A percentile compares a stretch with the other conserved stretches of the same genome.
Evolutionary conservation across 1,140 invertebrate species (phyloP).

Genomic region (Drosophila carrolli): DNA sequence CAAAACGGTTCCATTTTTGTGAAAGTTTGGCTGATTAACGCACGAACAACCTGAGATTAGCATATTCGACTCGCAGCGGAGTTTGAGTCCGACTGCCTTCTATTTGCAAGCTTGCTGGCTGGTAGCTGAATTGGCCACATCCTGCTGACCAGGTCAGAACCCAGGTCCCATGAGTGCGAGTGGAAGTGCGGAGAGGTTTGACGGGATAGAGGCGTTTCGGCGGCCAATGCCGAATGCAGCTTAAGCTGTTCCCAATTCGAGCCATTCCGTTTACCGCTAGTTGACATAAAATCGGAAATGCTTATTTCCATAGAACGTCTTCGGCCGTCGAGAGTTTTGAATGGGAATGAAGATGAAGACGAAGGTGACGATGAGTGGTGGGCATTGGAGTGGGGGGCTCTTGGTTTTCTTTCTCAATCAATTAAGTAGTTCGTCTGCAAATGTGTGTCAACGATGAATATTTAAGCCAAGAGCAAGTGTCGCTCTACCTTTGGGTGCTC

Average conservation of each 20-base stretch:
- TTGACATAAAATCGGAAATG: slow-evolving; percentile 77
- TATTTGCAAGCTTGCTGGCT: slow-evolving; percentile 10
- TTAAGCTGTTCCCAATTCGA: slow-evolving; percentile 65
- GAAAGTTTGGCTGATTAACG: slow-evolving; percentile 73
- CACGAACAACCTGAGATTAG: slow-evolving; percentile 49
- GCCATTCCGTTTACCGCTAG: slow-evolving; percentile 73
- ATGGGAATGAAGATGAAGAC: slow-evolving; percentile 62
- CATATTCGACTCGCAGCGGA: slow-evolving; percentile 27
- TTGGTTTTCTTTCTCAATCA: slow-evolving; percentile 73
- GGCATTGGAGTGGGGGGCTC: slow-evolving; percentile 4
- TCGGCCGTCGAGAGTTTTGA: slow-evolving; percentile 50
- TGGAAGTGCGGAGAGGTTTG: not conserved
- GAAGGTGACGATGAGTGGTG: slow-evolving; percentile 2
- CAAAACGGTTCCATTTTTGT: slow-evolving; percentile 64
- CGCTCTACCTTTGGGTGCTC: slow-evolving; percentile 25
- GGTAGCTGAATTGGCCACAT: slow-evolving; percentile 25
- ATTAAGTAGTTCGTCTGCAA: slow-evolving; percentile 62
- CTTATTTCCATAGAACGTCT: slow-evolving; percentile 69
- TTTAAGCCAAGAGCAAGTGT: slow-evolving; percentile 66
- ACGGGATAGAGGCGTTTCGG: not conserved
- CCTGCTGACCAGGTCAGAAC: slow-evolving; percentile 37
- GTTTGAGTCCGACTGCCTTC: not conserved
- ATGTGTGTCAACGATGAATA: slow-evolving; percentile 74
- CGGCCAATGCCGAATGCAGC: slow-evolving; percentile 36
- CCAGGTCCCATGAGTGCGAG: not conserved